phyloP scores from a whole-genome alignment of 2,113 vertebrate genomes.

The Leptosomus discolor region DNA sequence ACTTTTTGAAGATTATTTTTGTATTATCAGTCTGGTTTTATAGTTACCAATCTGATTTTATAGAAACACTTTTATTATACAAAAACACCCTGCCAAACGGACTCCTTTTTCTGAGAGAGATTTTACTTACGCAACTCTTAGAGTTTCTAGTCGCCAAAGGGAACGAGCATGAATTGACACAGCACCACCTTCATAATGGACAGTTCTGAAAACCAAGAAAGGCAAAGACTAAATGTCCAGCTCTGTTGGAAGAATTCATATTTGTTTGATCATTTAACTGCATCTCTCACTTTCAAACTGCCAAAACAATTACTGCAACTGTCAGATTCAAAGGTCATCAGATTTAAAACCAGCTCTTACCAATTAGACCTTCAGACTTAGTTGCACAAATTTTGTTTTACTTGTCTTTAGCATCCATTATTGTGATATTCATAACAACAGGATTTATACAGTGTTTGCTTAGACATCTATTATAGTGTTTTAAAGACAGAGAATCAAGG shows the following conservation, averaged over 20 bases:
- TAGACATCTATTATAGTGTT: not conserved
- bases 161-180: constrained; percentile 93
- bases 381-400: not conserved
- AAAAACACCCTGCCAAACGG: not conserved
- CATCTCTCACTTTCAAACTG: not conserved
- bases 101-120: not conserved
- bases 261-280: not conserved
- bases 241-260: not conserved
- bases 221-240: not conserved
- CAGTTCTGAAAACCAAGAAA: constrained; percentile 78
- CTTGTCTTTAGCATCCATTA: not conserved
- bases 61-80: not conserved
- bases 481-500: not conserved
- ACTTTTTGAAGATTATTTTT: not conserved
- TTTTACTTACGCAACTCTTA: constrained; percentile 92
- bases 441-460: not conserved
- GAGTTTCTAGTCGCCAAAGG: constrained; percentile 93
- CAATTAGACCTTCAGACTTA: not conserved
- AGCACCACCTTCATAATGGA: constrained; percentile 94
- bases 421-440: not conserved
- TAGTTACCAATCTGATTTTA: not conserved
- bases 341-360: not conserved
- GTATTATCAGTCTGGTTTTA: not conserved
- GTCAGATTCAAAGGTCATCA: not conserved
- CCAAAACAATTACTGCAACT: not conserved